Evolutionary conservation across 2,113 vertebrate species (phyloP), one percentile per base, ranked within the genome.

Genomic region (Ctenodactylus gundi): DNA sequence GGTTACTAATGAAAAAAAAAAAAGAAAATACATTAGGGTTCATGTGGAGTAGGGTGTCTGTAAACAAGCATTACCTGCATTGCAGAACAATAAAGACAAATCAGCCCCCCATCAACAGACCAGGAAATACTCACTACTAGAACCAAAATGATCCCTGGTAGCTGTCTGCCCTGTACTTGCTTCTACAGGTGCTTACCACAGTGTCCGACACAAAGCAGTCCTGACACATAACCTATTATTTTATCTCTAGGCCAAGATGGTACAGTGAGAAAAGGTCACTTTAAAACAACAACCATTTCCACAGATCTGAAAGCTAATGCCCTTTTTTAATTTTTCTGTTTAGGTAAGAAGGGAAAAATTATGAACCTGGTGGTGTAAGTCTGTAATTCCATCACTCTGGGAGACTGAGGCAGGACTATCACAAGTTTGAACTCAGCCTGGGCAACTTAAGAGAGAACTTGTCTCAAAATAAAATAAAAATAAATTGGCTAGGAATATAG

Each of bases 31-130:
- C 12, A 86, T 23, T 57, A 77, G 51, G 25, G 13, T 41, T 93
- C 17, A 65, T 57, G 44, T 73, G 31, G 31, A 46, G 21, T 18
- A 41, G 14, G 15, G 41, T 21, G 18, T 73, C 72, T 72, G 29
- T 76, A 90, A 92, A 93, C 13, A 95, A 91, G 29, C 41, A 94
- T 95, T 58, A 65, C 7, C 13, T 85, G 31, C 60, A 96, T 83
- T 95, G 46, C 77, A 90, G 64, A 85, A 96, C 67, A 90, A 94
- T 65, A 78, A 25, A 92, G 36, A 82, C 36, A 53, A 68, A 68
- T 18, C 36, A 87, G 53, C 23, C 44, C 36, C 76, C 34, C n/a
- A 83, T 14, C 70, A 68, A 90, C 6, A 85, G 72, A 85, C 31
- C 46, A 73, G 12, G 41, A 39, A 31, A 85, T 53, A 73, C 68